These are phyloP conservation scores for Ypsolopha sequella DNA, from an alignment of 2,888 invertebrate genomes.

Conservation along the genomic window DNA sequence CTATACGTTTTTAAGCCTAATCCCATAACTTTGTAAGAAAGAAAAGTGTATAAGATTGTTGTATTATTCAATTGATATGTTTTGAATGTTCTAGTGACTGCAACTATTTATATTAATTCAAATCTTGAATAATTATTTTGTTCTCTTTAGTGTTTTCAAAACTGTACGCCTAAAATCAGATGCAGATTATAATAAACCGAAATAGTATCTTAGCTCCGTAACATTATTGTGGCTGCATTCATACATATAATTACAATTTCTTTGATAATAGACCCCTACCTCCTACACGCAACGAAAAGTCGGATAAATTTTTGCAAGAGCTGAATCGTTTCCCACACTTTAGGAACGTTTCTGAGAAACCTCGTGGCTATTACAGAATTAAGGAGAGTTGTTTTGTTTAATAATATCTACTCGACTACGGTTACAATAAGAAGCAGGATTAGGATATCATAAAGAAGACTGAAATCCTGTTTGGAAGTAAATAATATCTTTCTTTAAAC, in stretches of 20 bases:
- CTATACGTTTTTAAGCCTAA: not conserved
- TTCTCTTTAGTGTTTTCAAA: no score
- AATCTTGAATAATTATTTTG: no score
- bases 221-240: not conserved
- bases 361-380: no score
- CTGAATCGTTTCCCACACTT: conserved; percentile 1
- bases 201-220: not conserved
- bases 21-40: conserved; percentile 1
- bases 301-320: not conserved
- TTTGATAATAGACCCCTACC: not conserved
- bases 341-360: not conserved
- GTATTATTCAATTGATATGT: no score
- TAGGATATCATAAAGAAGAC: no score
- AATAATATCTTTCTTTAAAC: no score
- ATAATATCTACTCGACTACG: not conserved
- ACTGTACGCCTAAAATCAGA: no score
- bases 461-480: no score
- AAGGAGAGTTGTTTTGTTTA: not conserved
- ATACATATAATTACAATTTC: not conserved
- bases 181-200: no score
- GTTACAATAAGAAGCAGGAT: no score
- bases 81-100: no score
- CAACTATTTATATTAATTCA: no score
- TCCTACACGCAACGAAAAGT: not conserved
- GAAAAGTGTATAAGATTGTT: not conserved